Base-by-base conservation (phyloP, 2,888 invertebrate genomes). In the Folsomia candida region DNA sequence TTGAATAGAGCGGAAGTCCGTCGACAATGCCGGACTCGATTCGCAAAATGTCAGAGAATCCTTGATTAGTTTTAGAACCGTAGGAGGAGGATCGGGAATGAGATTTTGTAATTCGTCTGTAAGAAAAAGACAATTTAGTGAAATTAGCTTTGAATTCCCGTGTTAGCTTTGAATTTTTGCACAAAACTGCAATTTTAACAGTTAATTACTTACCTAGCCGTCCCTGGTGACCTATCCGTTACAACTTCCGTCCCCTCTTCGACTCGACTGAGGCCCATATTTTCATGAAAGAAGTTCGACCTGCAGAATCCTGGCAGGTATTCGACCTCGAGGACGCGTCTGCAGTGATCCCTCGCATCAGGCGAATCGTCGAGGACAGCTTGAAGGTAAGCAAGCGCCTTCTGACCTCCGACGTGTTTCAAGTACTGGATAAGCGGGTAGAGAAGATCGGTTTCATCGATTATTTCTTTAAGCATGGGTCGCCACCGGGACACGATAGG, bases 391-490 rank as follows among this genome's bases (percentile, higher is more conserved):
- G 75, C 79, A 58, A 79, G 64, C 1, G 77, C 75, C 60, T 73
- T 75, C 9, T 79, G 74, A 1, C 74, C 75, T 4, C 73, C 73
- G n/a, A 67, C 73, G 66, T 73, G 70, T 51, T 73, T 78, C 66
- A 79, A 70, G 27, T 77, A 78, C 37, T 79, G 79, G 29, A 79
- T 79, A 2, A 79, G 54, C 18, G 73, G 74, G 27, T 79, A 79
- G n/a, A 79, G 68, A 1, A 79, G 61, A 20, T 79, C 79, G 20
- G 76, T 70, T 71, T 79, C 77, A 18, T 70, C 70, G 1, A 77
- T 54, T 63, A 78, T 76, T 63, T 78, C 77, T 25, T 69, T 71
- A 25, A 79, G 37, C 11, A 73, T 76, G 0, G 79, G 79, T 60
- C 79, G 67, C 77, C 77, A 78, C 22, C 79, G 54, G 0, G 79